phyloP scores from a whole-genome alignment of 2,113 vertebrate species.

The Phainopepla nitens region DNA sequence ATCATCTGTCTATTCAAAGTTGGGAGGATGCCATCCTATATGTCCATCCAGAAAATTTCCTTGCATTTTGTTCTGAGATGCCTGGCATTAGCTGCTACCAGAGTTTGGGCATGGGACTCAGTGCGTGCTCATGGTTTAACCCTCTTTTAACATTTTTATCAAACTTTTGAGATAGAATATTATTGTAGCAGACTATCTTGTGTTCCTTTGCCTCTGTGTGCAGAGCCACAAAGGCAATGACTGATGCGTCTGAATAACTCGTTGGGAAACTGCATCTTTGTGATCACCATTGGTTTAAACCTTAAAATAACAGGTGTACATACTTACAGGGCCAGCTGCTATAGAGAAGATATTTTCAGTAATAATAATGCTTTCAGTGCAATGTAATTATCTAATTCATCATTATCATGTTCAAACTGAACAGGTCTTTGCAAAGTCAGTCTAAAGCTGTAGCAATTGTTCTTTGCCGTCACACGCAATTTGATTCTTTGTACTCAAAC shows the following conservation, averaged over 20 bases:
- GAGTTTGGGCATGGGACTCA: background rate
- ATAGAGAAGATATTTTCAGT: background rate
- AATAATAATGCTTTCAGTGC: background rate
- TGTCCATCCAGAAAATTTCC: background rate
- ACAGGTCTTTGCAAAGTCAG: background rate
- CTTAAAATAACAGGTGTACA: background rate
- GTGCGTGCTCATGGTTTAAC: background rate
- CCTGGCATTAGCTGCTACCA: background rate
- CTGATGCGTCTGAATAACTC: background rate
- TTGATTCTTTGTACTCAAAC: background rate
- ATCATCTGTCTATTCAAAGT: rapidly evolving
- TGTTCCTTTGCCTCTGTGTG: background rate
- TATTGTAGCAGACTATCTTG: background rate
- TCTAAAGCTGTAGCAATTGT: background rate
- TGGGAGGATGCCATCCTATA: background rate
- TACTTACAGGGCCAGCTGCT: background rate
- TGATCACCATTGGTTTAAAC: background rate
- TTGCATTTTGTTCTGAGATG: background rate
- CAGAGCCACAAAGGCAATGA: background rate
- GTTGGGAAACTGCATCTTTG: background rate
- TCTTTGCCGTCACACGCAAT: background rate
- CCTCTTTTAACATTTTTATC: background rate
- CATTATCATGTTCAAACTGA: background rate
- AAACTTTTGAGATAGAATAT: background rate
- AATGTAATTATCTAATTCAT: background rate